Percentiles rank a stretch among this genome's conserved stretches.
Conservation (phyloP, 1,140 invertebrate species). For the Rhynchophorus ferrugineus region DNA sequence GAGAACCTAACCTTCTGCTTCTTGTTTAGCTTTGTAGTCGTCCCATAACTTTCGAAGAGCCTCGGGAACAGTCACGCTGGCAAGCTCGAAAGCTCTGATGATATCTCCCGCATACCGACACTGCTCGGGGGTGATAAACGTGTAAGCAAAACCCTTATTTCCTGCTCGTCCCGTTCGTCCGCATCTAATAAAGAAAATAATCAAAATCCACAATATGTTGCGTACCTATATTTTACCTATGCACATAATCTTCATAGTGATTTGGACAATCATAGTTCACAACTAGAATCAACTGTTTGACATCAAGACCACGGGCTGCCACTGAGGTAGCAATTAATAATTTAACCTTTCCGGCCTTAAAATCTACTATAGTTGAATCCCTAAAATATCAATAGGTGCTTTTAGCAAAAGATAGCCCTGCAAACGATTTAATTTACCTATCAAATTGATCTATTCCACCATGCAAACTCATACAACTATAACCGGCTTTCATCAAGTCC, state of each 20-base stretch:
- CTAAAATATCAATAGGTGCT: constrained; percentile 1
- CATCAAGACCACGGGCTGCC: constrained; percentile 93
- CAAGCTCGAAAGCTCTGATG: constrained; percentile 81
- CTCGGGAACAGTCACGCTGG: constrained; percentile 65
- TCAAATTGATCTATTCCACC: constrained; percentile 99
- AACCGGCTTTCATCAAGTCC: constrained; percentile 94
- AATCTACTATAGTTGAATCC: constrained; percentile 96
- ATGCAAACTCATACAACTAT: constrained; percentile 93
- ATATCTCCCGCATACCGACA: constrained; percentile 83
- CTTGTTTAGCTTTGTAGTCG: constrained; percentile 78
- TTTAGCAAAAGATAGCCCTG: neutral
- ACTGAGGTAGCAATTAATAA: constrained; percentile 90
- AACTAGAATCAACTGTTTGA: constrained; percentile 95
- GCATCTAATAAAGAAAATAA: constrained; percentile 49
- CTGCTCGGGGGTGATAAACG: constrained; percentile 94
- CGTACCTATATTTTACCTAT: no score
- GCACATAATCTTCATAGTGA: constrained; percentile 99
- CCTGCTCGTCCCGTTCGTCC: constrained; percentile 90
- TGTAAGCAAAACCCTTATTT: constrained; percentile 95
- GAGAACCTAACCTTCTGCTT: constrained; percentile 56
- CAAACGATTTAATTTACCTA: constrained; percentile 42
- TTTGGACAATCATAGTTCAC: constrained; percentile 99
- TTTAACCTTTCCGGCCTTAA: constrained; percentile 88
- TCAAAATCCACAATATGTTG: no score
- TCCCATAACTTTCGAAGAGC: constrained; percentile 80